These are phyloP conservation scores for Silurus aristotelis DNA, from an alignment of 2,797 vertebrate species.

Conservation along the genomic window DNA sequence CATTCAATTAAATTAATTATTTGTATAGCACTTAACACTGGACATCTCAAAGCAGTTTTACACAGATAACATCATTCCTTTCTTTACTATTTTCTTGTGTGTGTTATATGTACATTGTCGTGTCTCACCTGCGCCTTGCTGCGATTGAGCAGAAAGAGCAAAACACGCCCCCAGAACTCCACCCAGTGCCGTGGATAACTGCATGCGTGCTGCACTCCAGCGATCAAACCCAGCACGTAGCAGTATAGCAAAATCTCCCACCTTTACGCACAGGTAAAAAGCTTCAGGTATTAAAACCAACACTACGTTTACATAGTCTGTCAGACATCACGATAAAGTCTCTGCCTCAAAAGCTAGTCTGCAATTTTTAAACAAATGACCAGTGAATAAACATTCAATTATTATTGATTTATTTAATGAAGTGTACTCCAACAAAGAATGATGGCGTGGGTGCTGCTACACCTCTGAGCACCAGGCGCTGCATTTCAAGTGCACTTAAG, in stretches of 20 bases:
- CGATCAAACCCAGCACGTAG: slow-evolving; percentile 97
- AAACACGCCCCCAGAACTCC: slow-evolving; percentile 90
- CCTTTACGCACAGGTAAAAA: slow-evolving; percentile 68
- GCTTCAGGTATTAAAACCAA: not conserved
- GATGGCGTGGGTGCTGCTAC: not conserved
- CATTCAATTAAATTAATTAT: too few relatives aligned
- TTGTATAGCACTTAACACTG: too few relatives aligned
- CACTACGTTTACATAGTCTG: not conserved
- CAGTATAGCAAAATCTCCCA: slow-evolving; percentile 97
- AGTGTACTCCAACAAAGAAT: not conserved
- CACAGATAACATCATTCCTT: not conserved
- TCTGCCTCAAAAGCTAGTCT: not conserved
- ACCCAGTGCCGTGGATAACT: slow-evolving; percentile 90
- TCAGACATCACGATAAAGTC: not conserved
- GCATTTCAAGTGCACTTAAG: slow-evolving; percentile 5
- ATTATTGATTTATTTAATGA: slow-evolving; percentile 7
- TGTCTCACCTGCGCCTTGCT: slow-evolving; percentile 86
- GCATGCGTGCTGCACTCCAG: slow-evolving; percentile 95
- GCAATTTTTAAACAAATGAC: not conserved
- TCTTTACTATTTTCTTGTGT: not conserved
- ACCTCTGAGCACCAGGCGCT: not conserved
- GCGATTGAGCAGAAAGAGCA: slow-evolving; percentile 88
- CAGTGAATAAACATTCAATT: not conserved
- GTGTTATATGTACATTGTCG: not conserved
- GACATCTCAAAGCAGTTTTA: too few relatives aligned